A percentile compares a stretch with the other conserved stretches of the same genome.
Evolutionary conservation across 2,888 invertebrate species (phyloP).

Genomic region (Oscheius onirici): DNA sequence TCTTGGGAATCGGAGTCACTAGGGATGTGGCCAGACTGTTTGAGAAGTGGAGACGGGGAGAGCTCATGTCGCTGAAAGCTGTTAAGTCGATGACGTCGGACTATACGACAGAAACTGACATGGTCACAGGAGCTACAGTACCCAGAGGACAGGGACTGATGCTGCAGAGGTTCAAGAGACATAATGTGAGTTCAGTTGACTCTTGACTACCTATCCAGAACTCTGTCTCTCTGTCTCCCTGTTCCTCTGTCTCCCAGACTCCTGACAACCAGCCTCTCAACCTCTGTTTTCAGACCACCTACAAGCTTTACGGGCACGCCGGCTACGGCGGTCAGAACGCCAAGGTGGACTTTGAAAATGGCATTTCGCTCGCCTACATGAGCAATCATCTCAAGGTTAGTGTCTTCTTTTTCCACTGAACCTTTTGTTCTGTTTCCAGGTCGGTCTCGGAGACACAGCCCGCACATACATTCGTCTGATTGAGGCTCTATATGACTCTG

Average conservation of each 20-base stretch:
- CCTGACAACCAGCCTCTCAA: no score
- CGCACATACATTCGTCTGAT: constrained; percentile 58
- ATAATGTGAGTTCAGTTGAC: not conserved
- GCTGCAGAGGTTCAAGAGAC: constrained; percentile 25
- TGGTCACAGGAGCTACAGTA: constrained; percentile 42
- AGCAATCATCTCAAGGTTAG: constrained; percentile 70
- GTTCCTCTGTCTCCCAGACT: no score
- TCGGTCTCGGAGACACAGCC: constrained; percentile 62
- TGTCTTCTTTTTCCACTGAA: not conserved
- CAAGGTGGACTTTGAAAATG: constrained; percentile 71
- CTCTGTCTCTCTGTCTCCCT: not conserved
- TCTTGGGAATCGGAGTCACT: constrained; percentile 59
- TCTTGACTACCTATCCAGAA: not conserved
- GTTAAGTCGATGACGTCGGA: constrained; percentile 30
- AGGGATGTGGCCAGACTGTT: constrained; percentile 59
- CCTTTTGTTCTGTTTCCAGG: constrained; percentile 21
- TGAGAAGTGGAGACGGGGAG: constrained; percentile 35
- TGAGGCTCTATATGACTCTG: constrained; percentile 50
- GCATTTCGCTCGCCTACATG: constrained; percentile 72
- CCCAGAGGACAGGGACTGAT: constrained; percentile 45
- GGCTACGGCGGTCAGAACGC: constrained; percentile 74
- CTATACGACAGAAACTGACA: constrained; percentile 38
- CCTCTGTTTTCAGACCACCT: constrained; percentile 24
- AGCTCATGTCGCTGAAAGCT: constrained; percentile 30
- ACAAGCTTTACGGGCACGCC: constrained; percentile 70